Conservation (phyloP, 2,888 invertebrate species). For the Ceratothoa steindachneri region DNA sequence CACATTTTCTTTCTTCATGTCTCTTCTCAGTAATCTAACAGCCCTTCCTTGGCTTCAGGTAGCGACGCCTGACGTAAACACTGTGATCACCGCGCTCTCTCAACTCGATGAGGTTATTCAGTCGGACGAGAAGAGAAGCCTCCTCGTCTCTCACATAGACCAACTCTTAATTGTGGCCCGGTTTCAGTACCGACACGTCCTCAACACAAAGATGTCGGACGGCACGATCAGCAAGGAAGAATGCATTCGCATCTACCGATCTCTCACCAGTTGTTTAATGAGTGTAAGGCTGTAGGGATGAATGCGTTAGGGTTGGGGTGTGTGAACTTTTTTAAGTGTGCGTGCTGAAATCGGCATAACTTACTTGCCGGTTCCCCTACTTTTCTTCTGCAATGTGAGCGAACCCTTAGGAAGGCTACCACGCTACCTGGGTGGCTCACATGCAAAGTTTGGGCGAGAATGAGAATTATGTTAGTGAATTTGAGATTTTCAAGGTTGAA, state of each 20-base stretch:
- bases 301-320: neutral
- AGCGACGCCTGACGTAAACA: conserved; percentile 62
- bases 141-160: conserved; percentile 61
- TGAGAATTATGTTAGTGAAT: too few species aligned
- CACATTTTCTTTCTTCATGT: too few species aligned
- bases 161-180: conserved; percentile 64
- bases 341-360: neutral
- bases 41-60: conserved; percentile 55
- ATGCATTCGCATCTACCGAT: conserved; percentile 42
- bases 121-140: conserved; percentile 52
- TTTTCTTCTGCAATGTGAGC: too few species aligned
- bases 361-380: too few species aligned
- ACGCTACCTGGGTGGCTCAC: too few species aligned
- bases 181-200: conserved; percentile 61
- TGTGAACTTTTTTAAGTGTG: neutral
- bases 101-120: conserved; percentile 66
- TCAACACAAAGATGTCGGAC: conserved; percentile 44
- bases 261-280: conserved; percentile 44
- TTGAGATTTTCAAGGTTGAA: too few species aligned
- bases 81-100: conserved; percentile 64
- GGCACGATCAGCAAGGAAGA: conserved; percentile 35
- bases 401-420: too few species aligned
- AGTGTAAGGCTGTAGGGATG: conserved; percentile 30
- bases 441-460: too few species aligned
- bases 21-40: too few species aligned